Base-by-base conservation (phyloP, 2,797 vertebrate species). In the Taeniopygia guttata region DNA sequence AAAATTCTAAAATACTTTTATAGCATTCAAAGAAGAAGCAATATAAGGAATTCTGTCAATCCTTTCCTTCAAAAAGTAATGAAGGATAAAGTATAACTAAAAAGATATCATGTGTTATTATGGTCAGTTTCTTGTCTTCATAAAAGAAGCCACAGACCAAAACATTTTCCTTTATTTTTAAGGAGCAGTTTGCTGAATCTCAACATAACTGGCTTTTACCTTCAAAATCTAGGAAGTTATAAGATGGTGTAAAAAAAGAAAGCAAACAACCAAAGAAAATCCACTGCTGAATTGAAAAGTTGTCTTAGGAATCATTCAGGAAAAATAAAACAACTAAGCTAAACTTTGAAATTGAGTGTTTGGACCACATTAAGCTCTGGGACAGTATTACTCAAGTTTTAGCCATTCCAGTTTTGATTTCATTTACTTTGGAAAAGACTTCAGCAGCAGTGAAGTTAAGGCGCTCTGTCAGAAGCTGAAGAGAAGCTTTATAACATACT, bases 381-480 rank as follows among this genome's bases (percentile, higher is more conserved):
- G 64, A 32, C 69, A 68, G 29, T 5, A 2, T 91, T 81, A 78
- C 43, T 75, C 58, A 72, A 88, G 54, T 58, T 88, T 84, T 84
- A 90, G 76, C 43, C 16, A 22, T 87, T 89, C 27, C 54, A 78
- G 52, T 40, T 93, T 51, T 81, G 58, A 84, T 90, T 89, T 84
- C n/a, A 83, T 93, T 96, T 92, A 87, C 46, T 94, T 94, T 93
- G 91, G 89, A 91, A 87, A 77, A 72, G 60, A 87, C 16, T 75
- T 62, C 78, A 85, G 40, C 42, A 74, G 51, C 72, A 72, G 15
- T 43, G 25, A 88, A 89, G 49, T 67, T 87, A 85, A 87, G 62
- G 68, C 34, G 60, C 34, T 68, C 72, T 54, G 42, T 87, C 64
- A 87, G 60, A 49, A 79, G 60, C 30, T 83, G 72, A 89, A 89